These are phyloP conservation scores for Melanotaenia nigrans DNA, from an alignment of 2,797 vertebrate species.

Conservation along the genomic window DNA sequence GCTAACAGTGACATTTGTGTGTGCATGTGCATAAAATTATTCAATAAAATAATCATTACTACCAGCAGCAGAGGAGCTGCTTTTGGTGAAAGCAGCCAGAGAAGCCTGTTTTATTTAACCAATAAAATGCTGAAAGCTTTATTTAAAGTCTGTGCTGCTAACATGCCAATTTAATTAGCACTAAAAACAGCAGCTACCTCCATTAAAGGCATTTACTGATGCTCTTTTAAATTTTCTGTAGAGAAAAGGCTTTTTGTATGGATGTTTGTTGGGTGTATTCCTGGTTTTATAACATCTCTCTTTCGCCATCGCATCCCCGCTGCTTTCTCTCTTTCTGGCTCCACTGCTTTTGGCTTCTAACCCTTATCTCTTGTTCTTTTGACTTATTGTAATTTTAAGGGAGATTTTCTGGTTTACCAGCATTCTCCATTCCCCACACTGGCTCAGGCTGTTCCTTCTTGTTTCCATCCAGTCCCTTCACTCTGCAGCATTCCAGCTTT, in stretches of 20 bases:
- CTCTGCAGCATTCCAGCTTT: constrained; percentile 57
- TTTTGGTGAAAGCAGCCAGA: not conserved
- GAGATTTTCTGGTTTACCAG: constrained; percentile 66
- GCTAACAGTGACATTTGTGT: not conserved
- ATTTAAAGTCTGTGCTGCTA: constrained; percentile 15
- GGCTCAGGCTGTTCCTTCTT: constrained; percentile 53
- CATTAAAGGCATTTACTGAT: constrained; percentile 30
- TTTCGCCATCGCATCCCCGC: not conserved
- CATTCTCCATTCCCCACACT: constrained; percentile 43
- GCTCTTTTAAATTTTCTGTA: constrained; percentile 19
- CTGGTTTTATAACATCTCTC: constrained; percentile 22
- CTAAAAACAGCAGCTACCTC: constrained; percentile 3
- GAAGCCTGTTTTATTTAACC: constrained; percentile 19
- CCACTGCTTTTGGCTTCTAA: not conserved
- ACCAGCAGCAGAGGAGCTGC: not conserved
- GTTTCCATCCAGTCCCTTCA: constrained; percentile 53
- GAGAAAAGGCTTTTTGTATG: constrained; percentile 27
- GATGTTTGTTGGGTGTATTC: constrained; percentile 14
- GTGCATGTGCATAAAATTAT: constrained; percentile 6
- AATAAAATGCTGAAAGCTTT: constrained; percentile 2
- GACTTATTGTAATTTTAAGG: constrained; percentile 50
- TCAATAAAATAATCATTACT: constrained; percentile 22
- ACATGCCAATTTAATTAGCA: not conserved
- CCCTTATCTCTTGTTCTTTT: constrained; percentile 30
- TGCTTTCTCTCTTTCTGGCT: constrained; percentile 15